These are phyloP conservation scores for Laticauda colubrina DNA, from an alignment of 2,113 vertebrate genomes.

Conservation along the genomic window DNA sequence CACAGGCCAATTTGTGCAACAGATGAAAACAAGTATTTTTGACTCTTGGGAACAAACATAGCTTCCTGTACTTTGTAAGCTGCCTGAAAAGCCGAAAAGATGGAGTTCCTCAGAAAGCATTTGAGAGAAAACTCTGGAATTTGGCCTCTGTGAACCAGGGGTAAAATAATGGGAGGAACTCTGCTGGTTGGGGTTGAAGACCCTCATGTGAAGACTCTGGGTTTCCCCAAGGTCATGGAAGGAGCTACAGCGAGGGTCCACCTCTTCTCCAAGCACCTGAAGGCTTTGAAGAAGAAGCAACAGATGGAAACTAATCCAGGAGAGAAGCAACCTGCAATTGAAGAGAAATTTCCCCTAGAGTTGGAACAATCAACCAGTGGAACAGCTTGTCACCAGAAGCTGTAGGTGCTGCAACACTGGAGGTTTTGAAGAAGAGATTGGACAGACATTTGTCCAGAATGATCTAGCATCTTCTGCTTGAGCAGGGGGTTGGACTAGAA, in stretches of 20 bases:
- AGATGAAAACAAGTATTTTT: slow-evolving; percentile 19
- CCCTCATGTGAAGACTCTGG: too few species aligned
- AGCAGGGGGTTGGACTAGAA: too few species aligned
- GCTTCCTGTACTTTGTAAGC: background rate
- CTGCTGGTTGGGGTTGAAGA: too few species aligned
- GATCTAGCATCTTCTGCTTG: too few species aligned
- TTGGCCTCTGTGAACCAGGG: background rate
- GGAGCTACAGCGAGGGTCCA: background rate
- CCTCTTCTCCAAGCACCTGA: background rate
- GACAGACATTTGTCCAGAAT: too few species aligned
- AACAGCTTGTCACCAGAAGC: too few species aligned
- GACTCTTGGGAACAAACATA: background rate
- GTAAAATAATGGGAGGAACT: background rate
- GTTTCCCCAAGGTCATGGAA: background rate
- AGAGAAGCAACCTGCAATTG: background rate
- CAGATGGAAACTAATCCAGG: background rate
- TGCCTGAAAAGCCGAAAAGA: background rate
- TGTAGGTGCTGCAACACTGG: too few species aligned
- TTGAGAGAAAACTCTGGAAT: background rate
- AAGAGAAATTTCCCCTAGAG: background rate
- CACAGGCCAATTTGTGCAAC: background rate
- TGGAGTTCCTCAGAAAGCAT: background rate
- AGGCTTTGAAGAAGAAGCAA: background rate
- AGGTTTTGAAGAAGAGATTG: too few species aligned
- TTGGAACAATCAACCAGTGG: background rate